A percentile compares a stretch with the other conserved stretches of the same genome.
Conservation (phyloP, 2,888 invertebrate genomes). For the Tricholauxania praeusta region DNA sequence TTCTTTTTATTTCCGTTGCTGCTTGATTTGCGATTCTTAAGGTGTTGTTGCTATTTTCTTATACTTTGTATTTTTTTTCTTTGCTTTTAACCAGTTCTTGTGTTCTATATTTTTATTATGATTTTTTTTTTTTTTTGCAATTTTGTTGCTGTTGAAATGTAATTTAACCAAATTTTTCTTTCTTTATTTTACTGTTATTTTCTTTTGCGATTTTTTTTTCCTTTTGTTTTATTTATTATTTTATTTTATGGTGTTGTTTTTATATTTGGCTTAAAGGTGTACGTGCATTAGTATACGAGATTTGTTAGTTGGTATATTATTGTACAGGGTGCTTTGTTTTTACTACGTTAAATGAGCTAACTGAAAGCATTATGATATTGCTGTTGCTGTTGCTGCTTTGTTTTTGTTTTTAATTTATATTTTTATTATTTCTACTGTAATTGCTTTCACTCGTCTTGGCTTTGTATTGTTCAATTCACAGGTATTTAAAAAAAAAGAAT, state of each 20-base stretch:
- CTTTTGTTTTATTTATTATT: neutral
- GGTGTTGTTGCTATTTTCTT: slow-evolving; percentile 28
- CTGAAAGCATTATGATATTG: too few relatives aligned
- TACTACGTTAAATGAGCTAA: too few relatives aligned
- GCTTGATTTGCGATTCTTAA: neutral
- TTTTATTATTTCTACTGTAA: too few relatives aligned
- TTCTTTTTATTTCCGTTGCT: neutral
- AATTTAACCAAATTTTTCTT: slow-evolving; percentile 23
- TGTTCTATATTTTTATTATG: slow-evolving; percentile 2
- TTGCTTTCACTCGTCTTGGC: too few relatives aligned
- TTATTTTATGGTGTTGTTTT: neutral
- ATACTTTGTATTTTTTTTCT: slow-evolving; percentile 24
- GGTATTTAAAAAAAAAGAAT: too few relatives aligned
- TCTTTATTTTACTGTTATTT: slow-evolving; percentile 9
- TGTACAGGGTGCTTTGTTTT: too few relatives aligned
- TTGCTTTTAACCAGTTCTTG: neutral
- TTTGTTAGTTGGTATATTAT: neutral
- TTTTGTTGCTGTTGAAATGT: slow-evolving; percentile 18
- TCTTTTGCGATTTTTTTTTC: slow-evolving; percentile 9
- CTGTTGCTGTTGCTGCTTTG: too few relatives aligned
- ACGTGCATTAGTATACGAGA: neutral
- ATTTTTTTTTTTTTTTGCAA: slow-evolving; percentile 10
- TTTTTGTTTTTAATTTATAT: too few relatives aligned
- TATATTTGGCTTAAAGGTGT: neutral
- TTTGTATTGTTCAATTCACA: too few relatives aligned